These are phyloP conservation scores for Watsonalla cultraria DNA, from an alignment of 2,888 invertebrate genomes.

Conservation along the genomic window DNA sequence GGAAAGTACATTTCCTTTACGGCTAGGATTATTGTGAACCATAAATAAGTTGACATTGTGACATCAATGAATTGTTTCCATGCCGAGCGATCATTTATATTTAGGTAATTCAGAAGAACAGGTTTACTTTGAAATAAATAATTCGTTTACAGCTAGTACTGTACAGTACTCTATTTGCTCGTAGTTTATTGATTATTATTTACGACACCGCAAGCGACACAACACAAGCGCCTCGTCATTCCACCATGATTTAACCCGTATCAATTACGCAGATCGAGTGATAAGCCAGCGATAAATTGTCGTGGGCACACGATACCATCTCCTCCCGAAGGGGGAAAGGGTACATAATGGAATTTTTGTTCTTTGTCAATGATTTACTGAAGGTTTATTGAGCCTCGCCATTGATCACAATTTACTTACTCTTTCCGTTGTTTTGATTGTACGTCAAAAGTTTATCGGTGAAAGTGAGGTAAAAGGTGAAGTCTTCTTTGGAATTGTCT, in stretches of 20 bases:
- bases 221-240: constrained; percentile 37
- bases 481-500: neutral
- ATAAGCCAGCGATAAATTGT: constrained; percentile 66
- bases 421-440: neutral
- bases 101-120: no score
- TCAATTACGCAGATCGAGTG: constrained; percentile 69
- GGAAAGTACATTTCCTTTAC: neutral
- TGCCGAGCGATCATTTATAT: no score
- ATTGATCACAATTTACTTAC: constrained; percentile 24
- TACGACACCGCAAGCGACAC: neutral
- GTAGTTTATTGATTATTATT: neutral
- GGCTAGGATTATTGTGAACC: neutral
- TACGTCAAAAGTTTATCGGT: no score
- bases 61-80: no score
- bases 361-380: constrained; percentile 55
- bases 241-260: constrained; percentile 51
- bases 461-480: no score
- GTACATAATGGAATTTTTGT: constrained; percentile 43
- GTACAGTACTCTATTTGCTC: neutral
- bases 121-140: no score
- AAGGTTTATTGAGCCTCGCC: constrained; percentile 40
- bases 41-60: no score
- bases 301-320: constrained; percentile 48
- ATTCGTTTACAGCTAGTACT: neutral
- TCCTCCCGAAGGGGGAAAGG: constrained; percentile 34